Percentiles rank a stretch among this genome's conserved stretches.
phyloP scores from a whole-genome alignment of 2,888 invertebrate species.

The Candidula unifasciata region DNA sequence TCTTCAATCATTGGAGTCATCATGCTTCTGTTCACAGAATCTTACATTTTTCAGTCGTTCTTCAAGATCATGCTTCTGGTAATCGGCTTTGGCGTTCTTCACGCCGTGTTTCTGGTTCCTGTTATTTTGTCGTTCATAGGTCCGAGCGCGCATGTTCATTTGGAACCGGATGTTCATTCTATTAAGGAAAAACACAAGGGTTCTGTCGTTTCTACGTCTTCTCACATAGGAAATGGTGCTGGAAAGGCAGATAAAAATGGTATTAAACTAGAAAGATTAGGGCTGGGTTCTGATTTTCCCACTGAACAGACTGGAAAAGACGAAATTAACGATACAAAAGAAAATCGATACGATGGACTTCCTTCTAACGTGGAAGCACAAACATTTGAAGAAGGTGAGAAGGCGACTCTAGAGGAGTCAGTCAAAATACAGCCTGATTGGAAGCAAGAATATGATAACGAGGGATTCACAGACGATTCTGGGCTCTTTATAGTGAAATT shows the following conservation, averaged over 20 bases:
- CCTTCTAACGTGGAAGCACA: no score
- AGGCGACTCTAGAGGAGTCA: no score
- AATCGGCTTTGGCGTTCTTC: conserved; percentile 60
- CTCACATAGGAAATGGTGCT: neutral
- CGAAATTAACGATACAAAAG: no score
- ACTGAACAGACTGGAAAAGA: no score
- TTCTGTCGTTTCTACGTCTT: neutral
- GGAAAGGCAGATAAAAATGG: neutral
- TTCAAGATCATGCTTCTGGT: conserved; percentile 66
- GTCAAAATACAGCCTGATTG: no score
- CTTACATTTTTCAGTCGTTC: conserved; percentile 65
- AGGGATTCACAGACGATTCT: no score
- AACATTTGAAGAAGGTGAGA: no score
- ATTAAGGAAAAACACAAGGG: neutral
- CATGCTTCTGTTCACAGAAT: conserved; percentile 59
- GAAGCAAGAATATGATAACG: no score
- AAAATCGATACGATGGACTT: no score
- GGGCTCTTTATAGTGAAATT: no score
- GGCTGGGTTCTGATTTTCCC: no score
- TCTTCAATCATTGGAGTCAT: conserved; percentile 65
- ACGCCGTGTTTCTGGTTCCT: conserved; percentile 64
- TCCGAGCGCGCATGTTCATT: conserved; percentile 27
- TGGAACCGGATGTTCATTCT: neutral
- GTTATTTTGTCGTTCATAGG: conserved; percentile 61
- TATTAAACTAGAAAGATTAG: no score